These are phyloP conservation scores for Microtus oregoni DNA, from an alignment of 2,113 vertebrate species.

Conservation along the genomic window DNA sequence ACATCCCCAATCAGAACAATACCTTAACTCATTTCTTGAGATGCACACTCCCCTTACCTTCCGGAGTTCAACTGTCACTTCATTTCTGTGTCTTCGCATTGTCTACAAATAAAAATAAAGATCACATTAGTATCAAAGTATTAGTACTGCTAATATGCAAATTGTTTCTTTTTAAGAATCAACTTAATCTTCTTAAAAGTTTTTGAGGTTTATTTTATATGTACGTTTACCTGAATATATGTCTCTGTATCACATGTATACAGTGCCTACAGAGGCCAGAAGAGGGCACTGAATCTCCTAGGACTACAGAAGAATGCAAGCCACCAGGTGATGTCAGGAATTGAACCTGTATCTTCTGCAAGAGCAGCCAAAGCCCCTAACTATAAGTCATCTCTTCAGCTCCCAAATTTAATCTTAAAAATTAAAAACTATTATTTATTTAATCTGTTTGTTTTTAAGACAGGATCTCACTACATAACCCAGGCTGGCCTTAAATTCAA, in stretches of 20 bases:
- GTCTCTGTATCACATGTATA: not conserved
- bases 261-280: not conserved
- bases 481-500: not conserved
- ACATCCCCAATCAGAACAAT: not conserved
- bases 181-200: constrained; percentile 6
- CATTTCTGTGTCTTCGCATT: constrained; percentile 99
- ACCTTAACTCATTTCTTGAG: constrained; percentile 14
- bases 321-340: too few species aligned
- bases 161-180: not conserved
- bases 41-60: constrained; percentile 90
- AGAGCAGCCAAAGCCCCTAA: not conserved
- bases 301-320: not conserved
- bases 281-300: not conserved
- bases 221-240: not conserved
- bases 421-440: constrained; percentile 1
- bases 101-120: constrained; percentile 90
- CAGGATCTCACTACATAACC: not conserved
- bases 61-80: constrained; percentile 97
- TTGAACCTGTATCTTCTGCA: not conserved
- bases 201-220: not conserved
- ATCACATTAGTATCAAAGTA: constrained; percentile 45
- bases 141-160: constrained; percentile 27
- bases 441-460: not conserved
- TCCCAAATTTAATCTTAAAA: not conserved
- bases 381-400: not conserved